These are phyloP conservation scores for Acanthosepion pharaonis DNA, from an alignment of 2,888 invertebrate genomes.

Conservation along the genomic window DNA sequence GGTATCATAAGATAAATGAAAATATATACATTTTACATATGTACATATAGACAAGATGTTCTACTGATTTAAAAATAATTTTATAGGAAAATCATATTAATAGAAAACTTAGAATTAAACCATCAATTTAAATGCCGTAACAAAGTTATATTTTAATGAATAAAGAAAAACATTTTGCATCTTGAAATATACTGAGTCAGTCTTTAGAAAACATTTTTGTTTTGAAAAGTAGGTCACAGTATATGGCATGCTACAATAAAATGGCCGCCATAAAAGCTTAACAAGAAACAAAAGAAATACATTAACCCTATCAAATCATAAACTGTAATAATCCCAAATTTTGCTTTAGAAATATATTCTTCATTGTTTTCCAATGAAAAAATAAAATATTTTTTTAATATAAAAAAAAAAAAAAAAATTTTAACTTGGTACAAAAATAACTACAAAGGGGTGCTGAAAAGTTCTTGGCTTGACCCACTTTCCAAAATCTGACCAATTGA, in stretches of 20 bases:
- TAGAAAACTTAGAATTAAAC: background rate
- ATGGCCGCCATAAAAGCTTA: background rate
- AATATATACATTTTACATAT: background rate
- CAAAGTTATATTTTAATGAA: background rate
- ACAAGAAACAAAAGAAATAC: background rate
- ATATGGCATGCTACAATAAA: slow-evolving; percentile 1
- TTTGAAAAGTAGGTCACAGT: background rate
- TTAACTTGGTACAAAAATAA: no score
- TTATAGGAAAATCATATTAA: background rate
- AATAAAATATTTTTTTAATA: no score
- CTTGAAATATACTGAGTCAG: background rate
- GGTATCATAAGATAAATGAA: background rate
- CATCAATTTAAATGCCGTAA: background rate
- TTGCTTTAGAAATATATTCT: background rate
- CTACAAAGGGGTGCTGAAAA: no score
- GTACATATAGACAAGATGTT: background rate
- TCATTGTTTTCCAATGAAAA: background rate
- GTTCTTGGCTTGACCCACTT: no score
- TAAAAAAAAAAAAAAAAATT: no score
- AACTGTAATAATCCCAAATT: background rate
- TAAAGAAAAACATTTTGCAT: background rate
- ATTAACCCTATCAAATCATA: background rate
- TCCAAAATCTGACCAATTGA: no score
- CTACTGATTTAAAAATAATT: background rate
- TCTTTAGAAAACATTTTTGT: background rate